Base-by-base conservation (phyloP, 2,113 vertebrate genomes). In the Pelecanoides urinatrix region DNA sequence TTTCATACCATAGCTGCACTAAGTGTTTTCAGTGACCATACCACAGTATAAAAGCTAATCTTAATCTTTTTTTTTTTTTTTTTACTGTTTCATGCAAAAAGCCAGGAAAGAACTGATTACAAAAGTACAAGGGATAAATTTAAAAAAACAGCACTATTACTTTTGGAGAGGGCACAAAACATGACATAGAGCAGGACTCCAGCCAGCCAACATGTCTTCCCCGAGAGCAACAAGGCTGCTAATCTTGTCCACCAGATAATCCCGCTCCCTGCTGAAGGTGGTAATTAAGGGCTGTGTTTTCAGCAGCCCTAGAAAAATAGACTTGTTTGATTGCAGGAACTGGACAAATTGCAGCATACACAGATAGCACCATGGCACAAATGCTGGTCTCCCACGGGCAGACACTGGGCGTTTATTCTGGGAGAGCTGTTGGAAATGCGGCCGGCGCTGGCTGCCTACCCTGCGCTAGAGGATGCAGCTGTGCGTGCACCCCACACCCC, bases 251-350 rank as follows among this genome's bases (percentile, higher is more conserved):
- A 1, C 63, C 42, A 40, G 73, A 68, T 77, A 92, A 85, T 71
- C 88, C 86, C 17, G 3, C 52, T 84, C 44, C 55, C 40, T 65
- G 42, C 47, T 4, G 4, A 71, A 94, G 45, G 80, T 2, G 0
- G 5, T 75, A 84, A 78, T 92, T 85, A 65, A 49, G 30, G 80
- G 40, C 30, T n/a, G 3, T 36, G 19, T 94, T 94, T 95, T 77
- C 92, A 95, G 44, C 76, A 91, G 40, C 61, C 58, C 45, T 65
- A 65, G 65, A 89, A 53, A 94, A 81, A 85, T 30, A 83, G 82
- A 50, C 26, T 77, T 63, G 15, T 80, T 58, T 55, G 55, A n/a
- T 56, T 92, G 58, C 58, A 73, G 66, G 38, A 82, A 50, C 80
- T 63, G 79, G 68, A 65, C 26, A 67, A 94, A 86, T 81, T 83